A percentile compares a stretch with the other conserved stretches of the same genome.
Evolutionary conservation across 2,888 invertebrate species (phyloP).

Genomic region (Eupithecia subumbrata): DNA sequence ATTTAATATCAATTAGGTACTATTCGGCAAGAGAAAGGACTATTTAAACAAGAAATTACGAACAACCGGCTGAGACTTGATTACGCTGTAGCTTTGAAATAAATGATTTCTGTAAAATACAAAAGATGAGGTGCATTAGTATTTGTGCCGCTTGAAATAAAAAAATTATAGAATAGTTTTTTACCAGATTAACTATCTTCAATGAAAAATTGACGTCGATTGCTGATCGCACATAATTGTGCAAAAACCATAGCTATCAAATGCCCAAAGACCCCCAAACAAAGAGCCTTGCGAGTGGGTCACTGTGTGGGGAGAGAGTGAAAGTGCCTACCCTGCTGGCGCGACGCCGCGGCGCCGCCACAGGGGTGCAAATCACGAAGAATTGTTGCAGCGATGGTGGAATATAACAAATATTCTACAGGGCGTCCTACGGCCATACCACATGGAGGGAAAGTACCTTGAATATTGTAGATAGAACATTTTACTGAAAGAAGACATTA

Average conservation of each 20-base stretch:
- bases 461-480: no score
- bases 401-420: background rate
- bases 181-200: background rate
- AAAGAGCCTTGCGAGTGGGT: background rate
- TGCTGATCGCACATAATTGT: background rate
- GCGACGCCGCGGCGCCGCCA: background rate
- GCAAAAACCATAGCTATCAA: background rate
- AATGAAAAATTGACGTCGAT: background rate
- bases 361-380: background rate
- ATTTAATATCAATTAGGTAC: no score
- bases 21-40: no score
- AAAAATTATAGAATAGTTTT: background rate
- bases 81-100: no score
- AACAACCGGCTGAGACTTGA: no score
- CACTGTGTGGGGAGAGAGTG: background rate
- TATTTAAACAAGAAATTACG: no score
- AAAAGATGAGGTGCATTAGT: background rate
- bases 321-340: background rate
- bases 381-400: background rate
- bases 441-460: no score
- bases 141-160: background rate
- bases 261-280: background rate
- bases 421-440: no score
- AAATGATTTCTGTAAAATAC: background rate
- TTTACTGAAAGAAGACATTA: no score